phyloP scores from a whole-genome alignment of 2,888 invertebrate species.

The Spisula subtruncata region DNA sequence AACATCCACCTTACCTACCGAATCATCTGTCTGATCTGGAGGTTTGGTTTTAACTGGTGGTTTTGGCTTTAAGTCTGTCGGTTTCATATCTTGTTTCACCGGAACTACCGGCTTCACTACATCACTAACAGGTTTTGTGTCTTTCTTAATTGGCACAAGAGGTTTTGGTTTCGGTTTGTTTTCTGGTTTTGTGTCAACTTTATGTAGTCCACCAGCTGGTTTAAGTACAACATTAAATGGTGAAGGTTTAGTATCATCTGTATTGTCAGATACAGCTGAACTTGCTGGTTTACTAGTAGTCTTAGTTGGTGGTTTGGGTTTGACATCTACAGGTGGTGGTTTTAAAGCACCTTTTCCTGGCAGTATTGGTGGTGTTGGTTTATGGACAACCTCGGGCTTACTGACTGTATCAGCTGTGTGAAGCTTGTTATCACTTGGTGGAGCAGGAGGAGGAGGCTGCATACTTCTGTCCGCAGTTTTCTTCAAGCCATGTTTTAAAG shows the following conservation, averaged over 20 bases:
- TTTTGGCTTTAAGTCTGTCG: constrained; percentile 29
- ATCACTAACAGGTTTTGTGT: constrained; percentile 17
- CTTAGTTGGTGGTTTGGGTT: constrained; percentile 45
- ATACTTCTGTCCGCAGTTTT: constrained; percentile 41
- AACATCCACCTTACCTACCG: constrained; percentile 48
- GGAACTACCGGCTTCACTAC: constrained; percentile 5
- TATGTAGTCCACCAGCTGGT: constrained; percentile 23
- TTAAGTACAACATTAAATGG: constrained; percentile 34
- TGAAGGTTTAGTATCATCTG: constrained; percentile 24
- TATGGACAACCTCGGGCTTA: background rate
- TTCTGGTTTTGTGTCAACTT: constrained; percentile 39
- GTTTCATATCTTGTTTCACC: constrained; percentile 13
- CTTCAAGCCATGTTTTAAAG: background rate
- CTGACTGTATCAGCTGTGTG: background rate
- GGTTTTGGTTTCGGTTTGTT: constrained; percentile 38
- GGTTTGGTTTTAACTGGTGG: constrained; percentile 26
- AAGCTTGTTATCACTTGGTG: constrained; percentile 32
- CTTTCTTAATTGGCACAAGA: background rate
- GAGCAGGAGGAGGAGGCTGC: constrained; percentile 58
- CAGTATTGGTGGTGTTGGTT: constrained; percentile 1
- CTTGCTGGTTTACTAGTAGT: background rate
- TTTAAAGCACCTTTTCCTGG: constrained; percentile 22
- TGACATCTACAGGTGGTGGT: constrained; percentile 19
- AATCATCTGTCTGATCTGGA: background rate
- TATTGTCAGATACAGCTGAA: background rate